phyloP scores from a whole-genome alignment of 2,888 invertebrate genomes.

The Hyles lineata region DNA sequence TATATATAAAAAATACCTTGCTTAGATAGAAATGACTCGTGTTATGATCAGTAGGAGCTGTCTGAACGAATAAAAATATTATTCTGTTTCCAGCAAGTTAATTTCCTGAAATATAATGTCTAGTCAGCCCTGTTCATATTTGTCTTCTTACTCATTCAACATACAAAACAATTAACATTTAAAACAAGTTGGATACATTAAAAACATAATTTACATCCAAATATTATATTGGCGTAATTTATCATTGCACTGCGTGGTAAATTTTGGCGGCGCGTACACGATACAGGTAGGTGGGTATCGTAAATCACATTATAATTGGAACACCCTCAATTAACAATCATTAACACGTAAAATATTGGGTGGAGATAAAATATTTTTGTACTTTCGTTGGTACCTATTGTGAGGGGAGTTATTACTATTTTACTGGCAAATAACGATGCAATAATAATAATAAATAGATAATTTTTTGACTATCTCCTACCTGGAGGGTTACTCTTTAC shows the following conservation, averaged over 20 bases:
- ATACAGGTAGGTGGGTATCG: constrained; percentile 30
- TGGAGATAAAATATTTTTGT: background rate
- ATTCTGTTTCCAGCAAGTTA: no score
- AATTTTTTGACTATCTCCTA: no score
- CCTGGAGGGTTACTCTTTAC: no score
- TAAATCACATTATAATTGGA: background rate
- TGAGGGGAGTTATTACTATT: no score
- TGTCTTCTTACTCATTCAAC: background rate
- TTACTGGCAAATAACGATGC: no score
- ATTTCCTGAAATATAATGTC: no score
- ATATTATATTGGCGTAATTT: background rate
- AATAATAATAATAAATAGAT: no score
- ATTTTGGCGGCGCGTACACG: background rate
- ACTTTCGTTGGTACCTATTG: background rate
- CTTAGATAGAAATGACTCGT: no score
- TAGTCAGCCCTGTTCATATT: no score
- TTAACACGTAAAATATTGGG: constrained; percentile 12
- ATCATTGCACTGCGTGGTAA: background rate
- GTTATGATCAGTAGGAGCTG: no score
- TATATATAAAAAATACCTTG: no score
- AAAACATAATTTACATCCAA: background rate
- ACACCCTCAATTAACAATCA: constrained; percentile 11
- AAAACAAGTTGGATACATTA: background rate
- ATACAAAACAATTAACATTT: background rate
- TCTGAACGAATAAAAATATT: no score